These are phyloP conservation scores for Watsonalla cultraria DNA, from an alignment of 2,888 invertebrate species.

Conservation along the genomic window DNA sequence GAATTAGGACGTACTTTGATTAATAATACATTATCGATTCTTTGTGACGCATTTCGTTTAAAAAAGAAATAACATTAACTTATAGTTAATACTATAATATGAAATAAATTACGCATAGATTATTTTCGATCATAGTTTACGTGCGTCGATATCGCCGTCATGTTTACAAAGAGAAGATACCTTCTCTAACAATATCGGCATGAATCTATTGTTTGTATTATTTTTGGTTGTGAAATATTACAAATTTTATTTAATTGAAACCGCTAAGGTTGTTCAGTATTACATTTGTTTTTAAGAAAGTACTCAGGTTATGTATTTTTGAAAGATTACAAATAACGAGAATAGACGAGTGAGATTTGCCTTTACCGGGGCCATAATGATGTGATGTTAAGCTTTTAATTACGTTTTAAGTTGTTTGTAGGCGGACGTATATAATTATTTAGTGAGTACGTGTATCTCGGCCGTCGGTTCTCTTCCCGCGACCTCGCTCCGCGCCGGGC, in stretches of 20 bases:
- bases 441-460: conserved; percentile 13
- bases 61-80: no score
- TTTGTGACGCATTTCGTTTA: no score
- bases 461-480: conserved; percentile 14
- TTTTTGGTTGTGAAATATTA: background rate
- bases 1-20: background rate
- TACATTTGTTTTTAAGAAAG: no score
- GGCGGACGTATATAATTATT: conserved; percentile 10
- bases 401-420: conserved; percentile 20
- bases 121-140: no score
- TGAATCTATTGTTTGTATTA: background rate
- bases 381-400: conserved; percentile 28
- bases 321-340: conserved; percentile 3
- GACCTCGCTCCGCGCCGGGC: conserved; percentile 13
- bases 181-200: no score
- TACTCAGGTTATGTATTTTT: background rate
- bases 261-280: no score
- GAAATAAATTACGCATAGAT: no score
- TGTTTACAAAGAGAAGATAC: no score
- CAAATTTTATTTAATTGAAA: no score
- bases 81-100: no score
- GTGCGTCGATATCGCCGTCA: no score
- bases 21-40: background rate
- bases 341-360: conserved; percentile 18
- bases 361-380: conserved; percentile 33